Conservation (phyloP, 2,888 invertebrate species). For the Neoaliturus tenellus region DNA sequence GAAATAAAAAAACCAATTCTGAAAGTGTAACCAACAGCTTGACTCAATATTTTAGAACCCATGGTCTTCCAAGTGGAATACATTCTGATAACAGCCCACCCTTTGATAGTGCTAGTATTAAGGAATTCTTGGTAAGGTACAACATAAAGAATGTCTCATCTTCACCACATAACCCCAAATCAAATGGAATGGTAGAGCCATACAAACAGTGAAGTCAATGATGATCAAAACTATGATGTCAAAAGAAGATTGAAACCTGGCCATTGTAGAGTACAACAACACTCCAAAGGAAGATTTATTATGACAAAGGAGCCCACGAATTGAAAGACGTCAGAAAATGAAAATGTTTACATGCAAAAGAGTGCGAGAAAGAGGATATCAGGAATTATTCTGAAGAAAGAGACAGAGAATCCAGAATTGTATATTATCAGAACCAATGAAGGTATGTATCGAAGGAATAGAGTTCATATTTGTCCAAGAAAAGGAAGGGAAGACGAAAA, state of each 20-base stretch:
- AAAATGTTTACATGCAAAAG: neutral
- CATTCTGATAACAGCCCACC: neutral
- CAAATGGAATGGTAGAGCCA: neutral
- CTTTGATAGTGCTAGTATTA: neutral
- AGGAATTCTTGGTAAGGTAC: neutral
- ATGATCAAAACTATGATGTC: neutral
- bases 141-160: neutral
- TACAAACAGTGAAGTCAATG: neutral
- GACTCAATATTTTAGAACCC: neutral
- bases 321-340: neutral
- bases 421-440: no score
- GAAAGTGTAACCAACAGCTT: neutral
- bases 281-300: conserved; percentile 1
- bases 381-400: no score
- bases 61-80: neutral
- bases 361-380: neutral
- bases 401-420: no score
- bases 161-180: neutral
- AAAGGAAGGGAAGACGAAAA: no score
- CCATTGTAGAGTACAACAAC: neutral
- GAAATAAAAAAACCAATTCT: conserved; percentile 14
- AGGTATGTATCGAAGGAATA: no score
- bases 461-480: no score
- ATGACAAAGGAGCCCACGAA: neutral
- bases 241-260: neutral